These are phyloP conservation scores for Sylvilagus bachmani DNA, from an alignment of 2,113 vertebrate genomes.

Conservation along the genomic window DNA sequence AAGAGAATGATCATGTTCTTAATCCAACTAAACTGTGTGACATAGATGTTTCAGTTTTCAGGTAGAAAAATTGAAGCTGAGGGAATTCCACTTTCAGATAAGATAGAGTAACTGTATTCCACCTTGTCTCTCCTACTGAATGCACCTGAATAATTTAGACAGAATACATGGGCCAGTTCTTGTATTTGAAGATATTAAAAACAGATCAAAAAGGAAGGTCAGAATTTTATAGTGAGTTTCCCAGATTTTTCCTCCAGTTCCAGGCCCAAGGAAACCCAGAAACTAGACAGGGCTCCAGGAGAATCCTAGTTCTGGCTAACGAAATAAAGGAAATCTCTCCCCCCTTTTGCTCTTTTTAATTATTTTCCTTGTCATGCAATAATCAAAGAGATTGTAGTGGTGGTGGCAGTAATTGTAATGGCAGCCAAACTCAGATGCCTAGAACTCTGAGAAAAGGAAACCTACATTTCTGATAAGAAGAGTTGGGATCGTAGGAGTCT, in stretches of 20 bases:
- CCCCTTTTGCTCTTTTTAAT: background rate
- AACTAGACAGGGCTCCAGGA: background rate
- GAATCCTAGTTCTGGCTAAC: background rate
- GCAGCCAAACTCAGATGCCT: background rate
- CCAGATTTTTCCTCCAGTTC: background rate
- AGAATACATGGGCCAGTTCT: background rate
- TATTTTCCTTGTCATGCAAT: background rate
- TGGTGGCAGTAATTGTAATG: background rate
- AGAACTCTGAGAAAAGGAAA: background rate
- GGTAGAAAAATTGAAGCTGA: background rate
- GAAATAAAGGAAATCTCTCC: background rate
- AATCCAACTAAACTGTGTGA: background rate
- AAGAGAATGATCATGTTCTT: background rate
- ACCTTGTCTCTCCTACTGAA: background rate
- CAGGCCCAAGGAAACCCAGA: background rate
- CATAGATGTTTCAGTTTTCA: background rate
- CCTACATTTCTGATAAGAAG: background rate
- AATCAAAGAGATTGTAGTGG: background rate
- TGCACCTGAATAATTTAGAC: background rate
- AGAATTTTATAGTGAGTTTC: background rate
- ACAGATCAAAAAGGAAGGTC: background rate
- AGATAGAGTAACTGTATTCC: background rate
- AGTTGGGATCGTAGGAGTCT: background rate
- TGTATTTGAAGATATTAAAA: background rate
- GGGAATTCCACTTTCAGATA: background rate